Percentiles rank a stretch among this genome's conserved stretches.
Conservation (phyloP, 2,888 invertebrate genomes). For the Synergus laeviventris region DNA sequence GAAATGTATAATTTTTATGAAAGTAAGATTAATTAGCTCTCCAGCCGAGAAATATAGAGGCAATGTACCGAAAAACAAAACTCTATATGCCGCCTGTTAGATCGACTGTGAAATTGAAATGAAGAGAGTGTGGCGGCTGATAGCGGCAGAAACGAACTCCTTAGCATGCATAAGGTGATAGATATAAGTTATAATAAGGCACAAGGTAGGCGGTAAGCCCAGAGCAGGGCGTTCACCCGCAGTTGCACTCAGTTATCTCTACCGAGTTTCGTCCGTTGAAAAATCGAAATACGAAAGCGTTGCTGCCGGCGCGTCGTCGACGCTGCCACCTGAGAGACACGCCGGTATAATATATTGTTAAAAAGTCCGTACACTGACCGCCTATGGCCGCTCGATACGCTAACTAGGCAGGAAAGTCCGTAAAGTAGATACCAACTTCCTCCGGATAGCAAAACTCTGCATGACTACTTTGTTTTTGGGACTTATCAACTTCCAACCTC, state of each 20-base stretch:
- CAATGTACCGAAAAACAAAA: background rate
- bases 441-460: constrained; percentile 60
- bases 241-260: constrained; percentile 58
- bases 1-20: background rate
- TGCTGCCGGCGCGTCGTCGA: constrained; percentile 47
- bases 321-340: constrained; percentile 50
- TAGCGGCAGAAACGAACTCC: background rate
- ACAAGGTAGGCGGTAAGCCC: constrained; percentile 61
- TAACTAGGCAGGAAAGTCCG: constrained; percentile 59
- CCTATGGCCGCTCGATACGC: constrained; percentile 56
- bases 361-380: constrained; percentile 51
- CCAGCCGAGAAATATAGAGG: background rate
- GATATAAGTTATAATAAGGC: constrained; percentile 60
- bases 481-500: constrained; percentile 50
- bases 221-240: constrained; percentile 70
- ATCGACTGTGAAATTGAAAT: constrained; percentile 55
- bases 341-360: constrained; percentile 50
- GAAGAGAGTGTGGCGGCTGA: constrained; percentile 42
- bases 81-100: background rate
- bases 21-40: background rate
- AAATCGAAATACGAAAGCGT: constrained; percentile 61
- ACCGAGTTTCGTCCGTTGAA: constrained; percentile 57
- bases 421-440: constrained; percentile 65
- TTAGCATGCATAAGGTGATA: constrained; percentile 32
- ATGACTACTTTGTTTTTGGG: constrained; percentile 45